Conservation (phyloP, 2,113 vertebrate species). For the Gasterosteus aculeatus region DNA sequence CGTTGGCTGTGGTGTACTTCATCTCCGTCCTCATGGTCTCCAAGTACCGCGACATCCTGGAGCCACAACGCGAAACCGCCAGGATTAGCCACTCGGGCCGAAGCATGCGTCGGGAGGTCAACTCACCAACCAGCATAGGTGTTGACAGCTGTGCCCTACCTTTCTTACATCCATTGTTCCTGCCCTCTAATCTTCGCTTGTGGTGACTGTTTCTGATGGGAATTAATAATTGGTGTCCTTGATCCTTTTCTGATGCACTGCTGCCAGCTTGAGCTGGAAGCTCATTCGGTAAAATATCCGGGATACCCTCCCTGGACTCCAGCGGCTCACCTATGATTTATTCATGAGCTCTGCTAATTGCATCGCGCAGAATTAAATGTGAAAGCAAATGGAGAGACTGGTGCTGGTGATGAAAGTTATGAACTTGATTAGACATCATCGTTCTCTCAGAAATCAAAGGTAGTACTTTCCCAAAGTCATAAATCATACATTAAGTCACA, state of each 20-base stretch:
- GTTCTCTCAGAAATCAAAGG: constrained; percentile 58
- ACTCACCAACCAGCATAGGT: constrained; percentile 96
- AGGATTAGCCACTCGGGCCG: constrained; percentile 88
- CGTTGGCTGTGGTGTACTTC: constrained; percentile 97
- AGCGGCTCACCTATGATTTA: constrained; percentile 58
- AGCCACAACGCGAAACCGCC: constrained; percentile 92
- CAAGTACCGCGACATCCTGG: constrained; percentile 98
- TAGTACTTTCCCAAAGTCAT: constrained; percentile 57
- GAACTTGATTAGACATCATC: constrained; percentile 59
- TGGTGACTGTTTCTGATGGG: constrained; percentile 16
- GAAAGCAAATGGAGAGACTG: constrained; percentile 39
- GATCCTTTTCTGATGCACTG: constrained; percentile 18
- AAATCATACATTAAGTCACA: constrained; percentile 64
- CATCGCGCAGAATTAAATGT: constrained; percentile 61
- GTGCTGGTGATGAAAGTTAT: constrained; percentile 43
- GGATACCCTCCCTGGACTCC: constrained; percentile 47
- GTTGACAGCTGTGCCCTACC: constrained; percentile 4
- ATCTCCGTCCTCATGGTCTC: constrained; percentile 99
- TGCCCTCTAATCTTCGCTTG: constrained; percentile 20
- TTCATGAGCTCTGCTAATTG: constrained; percentile 75
- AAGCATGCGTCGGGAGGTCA: constrained; percentile 92
- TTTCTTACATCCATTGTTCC: constrained; percentile 26
- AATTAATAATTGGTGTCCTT: constrained; percentile 23
- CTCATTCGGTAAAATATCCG: constrained; percentile 53
- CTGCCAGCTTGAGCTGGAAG: constrained; percentile 30